phyloP scores from a whole-genome alignment of 2,113 vertebrate genomes.

The Ursus arctos region DNA sequence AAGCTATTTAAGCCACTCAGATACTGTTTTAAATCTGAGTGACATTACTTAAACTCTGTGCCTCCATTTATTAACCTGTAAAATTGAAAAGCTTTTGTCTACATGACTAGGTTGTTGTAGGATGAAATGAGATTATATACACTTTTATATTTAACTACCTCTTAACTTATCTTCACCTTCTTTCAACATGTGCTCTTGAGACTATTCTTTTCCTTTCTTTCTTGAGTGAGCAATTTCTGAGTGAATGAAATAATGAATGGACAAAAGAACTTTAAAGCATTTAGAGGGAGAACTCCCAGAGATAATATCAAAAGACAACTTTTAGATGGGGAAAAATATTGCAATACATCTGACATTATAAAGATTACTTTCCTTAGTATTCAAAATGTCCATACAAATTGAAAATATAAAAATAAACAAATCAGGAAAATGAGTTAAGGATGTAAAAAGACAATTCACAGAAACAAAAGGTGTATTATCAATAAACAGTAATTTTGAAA shows the following conservation, averaged over 20 bases:
- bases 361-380: not conserved
- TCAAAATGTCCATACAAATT: not conserved
- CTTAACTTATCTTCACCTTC: not conserved
- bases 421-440: not conserved
- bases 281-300: not conserved
- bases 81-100: constrained; percentile 71
- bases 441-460: not conserved
- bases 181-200: not conserved
- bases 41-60: constrained; percentile 52
- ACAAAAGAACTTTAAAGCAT: not conserved
- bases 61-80: constrained; percentile 46
- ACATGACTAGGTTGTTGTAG: not conserved
- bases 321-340: not conserved
- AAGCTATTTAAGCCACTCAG: constrained; percentile 55
- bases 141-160: constrained; percentile 16
- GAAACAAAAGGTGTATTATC: not conserved
- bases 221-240: not conserved
- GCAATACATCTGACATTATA: not conserved
- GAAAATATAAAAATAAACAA: not conserved
- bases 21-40: constrained; percentile 74
- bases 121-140: constrained; percentile 30
- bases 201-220: not conserved
- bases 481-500: not conserved
- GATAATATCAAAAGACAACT: not conserved
- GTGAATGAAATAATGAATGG: not conserved